Conservation (phyloP, 2,888 invertebrate species). For the Tiliacea citrago region DNA sequence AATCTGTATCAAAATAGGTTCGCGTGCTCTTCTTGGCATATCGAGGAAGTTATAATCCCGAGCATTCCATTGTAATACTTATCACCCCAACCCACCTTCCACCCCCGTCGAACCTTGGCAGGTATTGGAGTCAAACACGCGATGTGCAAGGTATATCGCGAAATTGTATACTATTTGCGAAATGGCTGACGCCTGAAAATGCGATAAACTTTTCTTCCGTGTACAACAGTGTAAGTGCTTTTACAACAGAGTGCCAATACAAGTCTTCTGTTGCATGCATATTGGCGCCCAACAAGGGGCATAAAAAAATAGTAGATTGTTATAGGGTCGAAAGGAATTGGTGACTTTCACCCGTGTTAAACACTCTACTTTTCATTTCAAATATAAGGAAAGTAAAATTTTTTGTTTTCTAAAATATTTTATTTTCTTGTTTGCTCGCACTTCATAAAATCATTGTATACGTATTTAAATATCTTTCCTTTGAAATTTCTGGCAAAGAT, state of each 20-base stretch:
- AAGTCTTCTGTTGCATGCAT: not conserved
- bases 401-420: too few relatives aligned
- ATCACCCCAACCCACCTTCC: slow-evolving; percentile 39
- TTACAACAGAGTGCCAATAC: not conserved
- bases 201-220: slow-evolving; percentile 1
- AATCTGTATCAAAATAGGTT: slow-evolving; percentile 16
- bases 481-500: too few relatives aligned
- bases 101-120: slow-evolving; percentile 36
- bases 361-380: too few relatives aligned
- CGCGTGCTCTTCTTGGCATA: slow-evolving; percentile 40
- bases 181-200: slow-evolving; percentile 22
- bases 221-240: not conserved
- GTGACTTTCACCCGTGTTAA: too few relatives aligned
- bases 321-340: too few relatives aligned
- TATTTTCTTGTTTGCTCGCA: too few relatives aligned
- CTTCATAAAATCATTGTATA: too few relatives aligned
- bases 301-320: too few relatives aligned
- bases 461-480: too few relatives aligned
- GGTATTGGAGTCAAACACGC: slow-evolving; percentile 57
- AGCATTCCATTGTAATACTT: slow-evolving; percentile 50
- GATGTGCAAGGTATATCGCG: slow-evolving; percentile 48
- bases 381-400: too few relatives aligned
- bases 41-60: slow-evolving; percentile 46
- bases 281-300: not conserved
- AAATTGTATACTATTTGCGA: slow-evolving; percentile 42